Evolutionary conservation across 2,113 vertebrate genomes (phyloP).

Genomic region (Amia ocellicauda): DNA sequence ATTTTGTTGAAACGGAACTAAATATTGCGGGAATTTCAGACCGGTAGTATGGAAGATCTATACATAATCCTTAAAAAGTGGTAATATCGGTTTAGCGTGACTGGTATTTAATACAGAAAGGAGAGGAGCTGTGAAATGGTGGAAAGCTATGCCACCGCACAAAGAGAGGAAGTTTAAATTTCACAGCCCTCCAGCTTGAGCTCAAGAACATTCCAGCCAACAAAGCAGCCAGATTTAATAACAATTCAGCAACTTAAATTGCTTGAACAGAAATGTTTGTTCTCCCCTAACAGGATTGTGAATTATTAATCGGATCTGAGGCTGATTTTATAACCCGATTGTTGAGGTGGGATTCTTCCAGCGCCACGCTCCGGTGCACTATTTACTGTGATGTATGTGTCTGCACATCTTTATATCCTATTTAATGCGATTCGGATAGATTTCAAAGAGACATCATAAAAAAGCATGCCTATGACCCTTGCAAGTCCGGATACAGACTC

Average conservation of each 20-base stretch:
- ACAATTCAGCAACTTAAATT: slow-evolving; percentile 63
- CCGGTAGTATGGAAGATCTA: no score
- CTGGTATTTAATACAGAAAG: slow-evolving; percentile 70
- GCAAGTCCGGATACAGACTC: slow-evolving; percentile 38
- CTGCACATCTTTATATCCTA: slow-evolving; percentile 72
- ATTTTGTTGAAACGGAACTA: no score
- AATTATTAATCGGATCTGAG: slow-evolving; percentile 76
- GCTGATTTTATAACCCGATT: slow-evolving; percentile 68
- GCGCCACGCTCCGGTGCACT: slow-evolving; percentile 56
- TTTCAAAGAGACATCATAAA: slow-evolving; percentile 74
- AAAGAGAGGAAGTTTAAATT: slow-evolving; percentile 39
- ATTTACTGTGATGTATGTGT: slow-evolving; percentile 75
- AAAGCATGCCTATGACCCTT: slow-evolving; percentile 56
- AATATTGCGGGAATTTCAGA: no score
- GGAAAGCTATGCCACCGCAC: slow-evolving; percentile 56
- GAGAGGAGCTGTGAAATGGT: slow-evolving; percentile 65
- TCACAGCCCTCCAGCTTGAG: slow-evolving; percentile 30
- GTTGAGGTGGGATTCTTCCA: slow-evolving; percentile 70
- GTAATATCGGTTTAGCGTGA: slow-evolving; percentile 59
- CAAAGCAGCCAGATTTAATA: slow-evolving; percentile 43
- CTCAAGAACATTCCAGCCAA: slow-evolving; percentile 28
- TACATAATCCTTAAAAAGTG: no score
- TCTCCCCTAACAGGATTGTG: slow-evolving; percentile 73
- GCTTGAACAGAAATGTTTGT: slow-evolving; percentile 76
- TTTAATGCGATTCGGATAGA: slow-evolving; percentile 74